Percentiles rank a stretch among this genome's conserved stretches.
phyloP scores from a whole-genome alignment of 2,797 vertebrate species.

The Remorina albescens region DNA sequence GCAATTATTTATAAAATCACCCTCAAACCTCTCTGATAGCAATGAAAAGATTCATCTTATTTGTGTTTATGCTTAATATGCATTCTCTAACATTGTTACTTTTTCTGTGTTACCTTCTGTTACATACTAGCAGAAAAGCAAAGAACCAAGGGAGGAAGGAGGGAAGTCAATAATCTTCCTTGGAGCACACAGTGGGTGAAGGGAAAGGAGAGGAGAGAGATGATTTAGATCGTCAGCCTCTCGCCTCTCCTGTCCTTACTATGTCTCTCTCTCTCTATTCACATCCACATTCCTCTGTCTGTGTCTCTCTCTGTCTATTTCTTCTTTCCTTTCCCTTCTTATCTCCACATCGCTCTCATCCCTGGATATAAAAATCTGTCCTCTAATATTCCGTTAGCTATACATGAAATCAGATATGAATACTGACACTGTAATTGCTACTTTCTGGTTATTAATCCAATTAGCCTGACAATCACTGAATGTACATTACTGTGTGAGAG shows the following conservation, averaged over 20 bases:
- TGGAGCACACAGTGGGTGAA: conserved; percentile 6
- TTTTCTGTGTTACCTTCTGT: neutral
- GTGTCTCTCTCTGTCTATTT: neutral
- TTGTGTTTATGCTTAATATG: neutral
- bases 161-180: conserved; percentile 9
- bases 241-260: conserved; percentile 13
- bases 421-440: conserved; percentile 5
- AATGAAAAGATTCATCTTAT: neutral
- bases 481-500: neutral
- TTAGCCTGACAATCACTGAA: conserved; percentile 13
- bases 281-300: neutral
- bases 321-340: neutral
- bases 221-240: conserved; percentile 40
- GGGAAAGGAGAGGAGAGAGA: conserved; percentile 13
- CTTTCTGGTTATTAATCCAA: conserved; percentile 38
- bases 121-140: neutral
- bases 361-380: conserved; percentile 31
- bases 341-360: conserved; percentile 19
- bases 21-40: no score
- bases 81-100: neutral
- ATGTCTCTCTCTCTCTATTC: conserved; percentile 3
- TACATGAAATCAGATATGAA: conserved; percentile 35
- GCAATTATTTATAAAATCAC: neutral
- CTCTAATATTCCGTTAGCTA: conserved; percentile 36
- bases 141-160: neutral